Evolutionary conservation across 2,113 vertebrate genomes (phyloP).

Genomic region (Cynocephalus volans): DNA sequence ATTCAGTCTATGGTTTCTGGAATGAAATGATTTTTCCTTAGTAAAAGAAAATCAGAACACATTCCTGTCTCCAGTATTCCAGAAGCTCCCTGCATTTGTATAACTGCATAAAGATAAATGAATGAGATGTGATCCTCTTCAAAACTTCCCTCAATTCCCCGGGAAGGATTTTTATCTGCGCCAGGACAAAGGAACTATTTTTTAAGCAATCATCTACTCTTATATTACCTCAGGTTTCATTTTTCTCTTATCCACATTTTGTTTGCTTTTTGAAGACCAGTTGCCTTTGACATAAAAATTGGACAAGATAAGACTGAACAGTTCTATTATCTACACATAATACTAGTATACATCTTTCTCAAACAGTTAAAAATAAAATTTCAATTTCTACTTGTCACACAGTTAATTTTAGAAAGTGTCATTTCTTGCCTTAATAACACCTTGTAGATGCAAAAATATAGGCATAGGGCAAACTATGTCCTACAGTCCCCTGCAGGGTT

Average conservation of each 20-base stretch:
- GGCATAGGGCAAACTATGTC: neutral
- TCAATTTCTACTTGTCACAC: neutral
- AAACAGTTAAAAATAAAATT: neutral
- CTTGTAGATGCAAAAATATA: neutral
- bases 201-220: slow-evolving; percentile 38
- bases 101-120: neutral
- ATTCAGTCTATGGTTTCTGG: neutral
- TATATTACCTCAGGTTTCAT: slow-evolving; percentile 12
- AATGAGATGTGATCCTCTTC: neutral
- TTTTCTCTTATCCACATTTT: neutral
- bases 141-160: neutral
- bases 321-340: neutral
- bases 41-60: neutral
- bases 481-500: neutral
- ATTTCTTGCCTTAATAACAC: neutral
- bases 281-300: slow-evolving; percentile 52
- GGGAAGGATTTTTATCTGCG: neutral
- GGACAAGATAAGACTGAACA: slow-evolving; percentile 1
- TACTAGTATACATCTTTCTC: neutral
- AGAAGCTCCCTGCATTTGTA: neutral
- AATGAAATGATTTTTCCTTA: neutral
- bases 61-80: neutral
- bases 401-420: neutral
- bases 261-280: neutral
- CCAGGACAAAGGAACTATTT: slow-evolving; percentile 43